phyloP scores from a whole-genome alignment of 2,113 vertebrate genomes.

The Phrynosoma blainvillii region DNA sequence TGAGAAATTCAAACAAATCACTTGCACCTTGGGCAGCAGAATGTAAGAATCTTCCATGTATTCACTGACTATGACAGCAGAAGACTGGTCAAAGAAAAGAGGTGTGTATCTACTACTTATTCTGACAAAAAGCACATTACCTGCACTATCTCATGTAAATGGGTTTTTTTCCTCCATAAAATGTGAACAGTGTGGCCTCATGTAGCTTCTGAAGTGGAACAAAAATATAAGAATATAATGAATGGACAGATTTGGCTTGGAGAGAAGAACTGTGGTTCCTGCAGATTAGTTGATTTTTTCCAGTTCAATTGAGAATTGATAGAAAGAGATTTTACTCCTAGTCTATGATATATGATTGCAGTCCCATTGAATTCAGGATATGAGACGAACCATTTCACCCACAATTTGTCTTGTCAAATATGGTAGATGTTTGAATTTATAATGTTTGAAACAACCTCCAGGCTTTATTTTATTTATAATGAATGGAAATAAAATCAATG shows the following conservation, averaged over 20 bases:
- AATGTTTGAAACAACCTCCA: conserved; percentile 30
- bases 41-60: conserved; percentile 47
- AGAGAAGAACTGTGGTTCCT: not conserved
- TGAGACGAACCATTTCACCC: not conserved
- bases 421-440: not conserved
- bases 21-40: conserved; percentile 41
- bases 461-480: not conserved
- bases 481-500: conserved; percentile 45
- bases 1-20: conserved; percentile 64
- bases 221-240: not conserved
- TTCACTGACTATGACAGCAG: conserved; percentile 33
- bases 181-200: not conserved
- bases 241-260: not conserved
- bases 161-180: not conserved
- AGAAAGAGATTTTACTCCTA: not conserved
- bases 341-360: too few relatives aligned
- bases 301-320: not conserved
- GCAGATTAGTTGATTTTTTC: not conserved
- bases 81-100: not conserved
- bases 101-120: not conserved
- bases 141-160: not conserved
- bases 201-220: not conserved
- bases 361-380: not conserved
- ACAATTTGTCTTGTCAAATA: not conserved
- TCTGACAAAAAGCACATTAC: not conserved